Evolutionary conservation across 2,113 vertebrate species (phyloP), one percentile per base, ranked within the genome.

Genomic region (Lophochroa leadbeateri): DNA sequence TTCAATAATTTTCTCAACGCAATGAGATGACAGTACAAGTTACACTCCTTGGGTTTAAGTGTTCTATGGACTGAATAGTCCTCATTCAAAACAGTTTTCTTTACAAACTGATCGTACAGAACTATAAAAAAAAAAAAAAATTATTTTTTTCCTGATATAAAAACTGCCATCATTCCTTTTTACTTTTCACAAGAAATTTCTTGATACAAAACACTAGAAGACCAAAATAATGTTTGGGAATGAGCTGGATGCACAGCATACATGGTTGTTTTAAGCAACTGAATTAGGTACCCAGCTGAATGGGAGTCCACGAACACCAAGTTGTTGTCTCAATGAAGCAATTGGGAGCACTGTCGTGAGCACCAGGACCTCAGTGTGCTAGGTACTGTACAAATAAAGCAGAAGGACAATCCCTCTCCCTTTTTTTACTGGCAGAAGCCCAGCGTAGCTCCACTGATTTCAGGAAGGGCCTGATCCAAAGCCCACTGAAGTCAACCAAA

Each of bases 1-100:
- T 84, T 90, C 96, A 96, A 96, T 95, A 95, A 96, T 96, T 96
- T 98, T 97, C 92, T 96, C 70, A 94, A 95, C 77, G 80, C 29
- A 55, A 71, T 74, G 44, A 93, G 43, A 39, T 86, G 67, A 76
- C 39, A 80, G 63, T 90, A 78, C 57, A 80, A 93, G 82, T 92
- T 96, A 87, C 39, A 82, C 55, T 92, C 89, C 86, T 91, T 97
- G 95, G 81, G 86, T 92, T 97, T 96, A 95, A 18, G 35, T 37
- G 39, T 87, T 94, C 88, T 97, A 65, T 52, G 37, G 92, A 83
- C 84, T 49, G 52, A 96, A 68, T 70, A 83, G 57, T 94, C 97
- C 96, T 96, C 46, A 87, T 86, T 89, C 69, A 85, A 96, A 97
- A 92, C 44, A 78, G 35, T 43, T 87, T 94, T 81, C 46, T 94